A percentile compares a stretch with the other conserved stretches of the same genome.
Conservation (phyloP, 2,797 vertebrate species). For the Lerista edwardsae region DNA sequence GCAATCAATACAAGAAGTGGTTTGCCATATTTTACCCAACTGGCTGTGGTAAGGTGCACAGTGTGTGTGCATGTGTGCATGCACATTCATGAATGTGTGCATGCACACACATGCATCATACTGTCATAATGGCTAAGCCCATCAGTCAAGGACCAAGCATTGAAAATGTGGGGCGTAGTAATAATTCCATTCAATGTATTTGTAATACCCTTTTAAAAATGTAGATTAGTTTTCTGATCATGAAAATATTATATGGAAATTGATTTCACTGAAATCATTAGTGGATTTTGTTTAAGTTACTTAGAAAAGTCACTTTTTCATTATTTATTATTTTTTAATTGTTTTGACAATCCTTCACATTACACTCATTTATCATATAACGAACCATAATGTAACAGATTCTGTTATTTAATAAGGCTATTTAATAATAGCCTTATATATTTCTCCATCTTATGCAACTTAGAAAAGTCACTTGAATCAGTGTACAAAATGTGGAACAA, state of each 20-base stretch:
- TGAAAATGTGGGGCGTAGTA: background rate
- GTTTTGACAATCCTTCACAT: no score
- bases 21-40: slow-evolving; percentile 60
- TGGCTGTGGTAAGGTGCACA: background rate
- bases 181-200: background rate
- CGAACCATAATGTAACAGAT: no score
- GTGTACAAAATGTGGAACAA: background rate
- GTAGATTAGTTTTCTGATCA: background rate
- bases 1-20: slow-evolving; percentile 56
- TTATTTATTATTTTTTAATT: no score
- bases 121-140: background rate
- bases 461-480: background rate
- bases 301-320: background rate
- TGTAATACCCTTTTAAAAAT: background rate
- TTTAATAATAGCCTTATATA: no score
- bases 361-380: no score
- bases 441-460: no score
- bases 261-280: background rate
- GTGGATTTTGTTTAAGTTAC: background rate
- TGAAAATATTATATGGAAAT: background rate
- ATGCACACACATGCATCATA: no score
- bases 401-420: no score
- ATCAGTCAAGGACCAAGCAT: background rate
- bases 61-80: background rate
- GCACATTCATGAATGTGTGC: background rate